Evolutionary conservation across 2,797 vertebrate genomes (phyloP).

Genomic region (Schizothorax lantsangensis): DNA sequence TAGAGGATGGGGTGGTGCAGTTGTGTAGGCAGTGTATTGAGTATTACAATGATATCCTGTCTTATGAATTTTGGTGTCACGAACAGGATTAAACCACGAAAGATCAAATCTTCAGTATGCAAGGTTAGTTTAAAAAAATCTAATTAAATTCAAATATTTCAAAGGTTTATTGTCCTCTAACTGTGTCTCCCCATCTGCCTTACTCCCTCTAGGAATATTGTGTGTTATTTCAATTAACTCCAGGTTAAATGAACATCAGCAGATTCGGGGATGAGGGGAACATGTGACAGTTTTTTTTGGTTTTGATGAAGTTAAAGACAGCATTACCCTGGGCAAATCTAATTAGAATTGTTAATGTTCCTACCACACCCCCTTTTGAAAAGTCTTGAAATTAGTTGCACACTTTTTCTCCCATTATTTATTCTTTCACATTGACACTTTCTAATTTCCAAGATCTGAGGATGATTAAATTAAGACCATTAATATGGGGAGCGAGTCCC

Average conservation of each 20-base stretch:
- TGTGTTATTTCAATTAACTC: conserved; percentile 62
- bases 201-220: conserved; percentile 54
- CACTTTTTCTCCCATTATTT: conserved; percentile 68
- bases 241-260: conserved; percentile 62
- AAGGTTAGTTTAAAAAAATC: neutral
- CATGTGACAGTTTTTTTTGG: conserved; percentile 48
- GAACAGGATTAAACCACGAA: conserved; percentile 2
- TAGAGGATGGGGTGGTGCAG: neutral
- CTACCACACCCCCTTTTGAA: conserved; percentile 56
- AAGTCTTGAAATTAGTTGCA: conserved; percentile 59
- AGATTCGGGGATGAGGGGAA: conserved; percentile 45
- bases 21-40: neutral
- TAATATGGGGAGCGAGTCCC: conserved; percentile 72
- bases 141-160: conserved; percentile 31
- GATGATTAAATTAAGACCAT: conserved; percentile 74
- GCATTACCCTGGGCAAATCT: conserved; percentile 61
- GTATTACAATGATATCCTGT: neutral
- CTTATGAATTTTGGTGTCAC: neutral
- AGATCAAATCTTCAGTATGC: conserved; percentile 10
- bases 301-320: conserved; percentile 63
- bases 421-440: conserved; percentile 74
- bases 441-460: conserved; percentile 69
- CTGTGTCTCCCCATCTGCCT: conserved; percentile 47
- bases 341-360: conserved; percentile 63
- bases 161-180: conserved; percentile 44